phyloP scores from a whole-genome alignment of 2,888 invertebrate species.

The Leucophenga montana region DNA sequence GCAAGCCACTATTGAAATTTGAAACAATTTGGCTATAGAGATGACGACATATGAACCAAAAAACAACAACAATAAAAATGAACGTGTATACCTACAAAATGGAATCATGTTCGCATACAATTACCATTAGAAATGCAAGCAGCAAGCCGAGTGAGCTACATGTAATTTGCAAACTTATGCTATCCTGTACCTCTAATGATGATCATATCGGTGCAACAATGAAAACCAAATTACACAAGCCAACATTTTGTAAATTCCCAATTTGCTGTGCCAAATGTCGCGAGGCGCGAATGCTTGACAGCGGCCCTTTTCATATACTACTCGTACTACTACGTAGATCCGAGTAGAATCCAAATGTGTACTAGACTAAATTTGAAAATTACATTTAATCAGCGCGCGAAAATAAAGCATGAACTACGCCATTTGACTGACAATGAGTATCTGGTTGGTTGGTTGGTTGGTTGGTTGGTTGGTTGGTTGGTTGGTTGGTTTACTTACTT shows the following conservation, averaged over 20 bases:
- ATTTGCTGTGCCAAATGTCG: conserved; percentile 52
- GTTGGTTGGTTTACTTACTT: conserved; percentile 26
- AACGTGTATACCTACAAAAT: conserved; percentile 14
- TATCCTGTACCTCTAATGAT: conserved; percentile 9
- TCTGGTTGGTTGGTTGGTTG: neutral
- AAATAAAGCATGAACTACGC: conserved; percentile 39
- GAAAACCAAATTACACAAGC: conserved; percentile 19
- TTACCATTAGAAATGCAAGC: conserved; percentile 21
- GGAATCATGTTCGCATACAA: conserved; percentile 23
- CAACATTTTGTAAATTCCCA: conserved; percentile 23
- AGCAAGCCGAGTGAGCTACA: neutral
- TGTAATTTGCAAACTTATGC: conserved; percentile 21
- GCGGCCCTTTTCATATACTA: conserved; percentile 21
- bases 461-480: neutral
- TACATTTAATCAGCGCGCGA: conserved; percentile 59
- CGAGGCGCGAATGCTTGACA: conserved; percentile 30
- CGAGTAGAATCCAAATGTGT: neutral
- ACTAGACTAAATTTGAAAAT: conserved; percentile 46
- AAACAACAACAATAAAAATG: conserved; percentile 17
- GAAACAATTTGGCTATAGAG: conserved; percentile 7
- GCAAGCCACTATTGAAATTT: conserved; percentile 33
- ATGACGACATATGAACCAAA: neutral
- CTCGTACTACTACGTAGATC: too few species aligned
- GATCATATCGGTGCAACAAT: conserved; percentile 9
- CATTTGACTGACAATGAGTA: conserved; percentile 12